Evolutionary conservation across 2,797 vertebrate genomes (phyloP).

Genomic region (Scarus forsteni): DNA sequence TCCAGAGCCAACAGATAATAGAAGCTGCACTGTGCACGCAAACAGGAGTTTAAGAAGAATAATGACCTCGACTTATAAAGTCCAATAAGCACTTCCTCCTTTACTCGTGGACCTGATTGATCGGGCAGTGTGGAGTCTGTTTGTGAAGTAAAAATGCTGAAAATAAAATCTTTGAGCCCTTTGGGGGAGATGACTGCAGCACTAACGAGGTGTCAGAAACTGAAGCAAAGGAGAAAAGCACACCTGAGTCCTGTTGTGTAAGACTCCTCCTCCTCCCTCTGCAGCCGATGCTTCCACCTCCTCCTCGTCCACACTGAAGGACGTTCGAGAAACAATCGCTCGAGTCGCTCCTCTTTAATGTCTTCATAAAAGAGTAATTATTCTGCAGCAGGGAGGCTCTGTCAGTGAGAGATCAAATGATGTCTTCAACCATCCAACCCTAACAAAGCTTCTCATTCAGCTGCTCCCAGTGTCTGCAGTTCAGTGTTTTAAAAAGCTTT

Average conservation of each 20-base stretch:
- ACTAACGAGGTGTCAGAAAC: conserved; percentile 39
- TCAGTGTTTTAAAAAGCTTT: conserved; percentile 40
- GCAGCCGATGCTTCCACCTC: conserved; percentile 23
- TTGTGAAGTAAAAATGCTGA: conserved; percentile 6
- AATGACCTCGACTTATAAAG: not conserved
- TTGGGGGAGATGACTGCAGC: conserved; percentile 14
- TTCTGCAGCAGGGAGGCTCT: conserved; percentile 66
- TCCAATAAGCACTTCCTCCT: conserved; percentile 23
- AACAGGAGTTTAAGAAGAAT: not conserved
- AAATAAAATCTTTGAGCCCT: conserved; percentile 10
- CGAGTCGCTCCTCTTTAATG: conserved; percentile 71
- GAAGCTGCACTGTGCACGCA: too few relatives aligned
- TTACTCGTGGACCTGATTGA: not conserved
- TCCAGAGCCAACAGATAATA: too few relatives aligned
- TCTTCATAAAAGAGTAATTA: conserved; percentile 79
- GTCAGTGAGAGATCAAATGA: conserved; percentile 80
- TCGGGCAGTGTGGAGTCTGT: not conserved
- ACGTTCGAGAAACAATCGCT: conserved; percentile 72
- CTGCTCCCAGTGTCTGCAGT: conserved; percentile 56
- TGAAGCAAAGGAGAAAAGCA: conserved; percentile 29
- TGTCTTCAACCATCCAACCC: conserved; percentile 68
- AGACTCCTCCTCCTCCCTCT: conserved; percentile 20
- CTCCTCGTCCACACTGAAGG: conserved; percentile 51
- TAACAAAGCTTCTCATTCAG: conserved; percentile 79
- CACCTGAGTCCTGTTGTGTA: conserved; percentile 26